phyloP scores from a whole-genome alignment of 2,888 invertebrate species.

The Machimus atricapillus region DNA sequence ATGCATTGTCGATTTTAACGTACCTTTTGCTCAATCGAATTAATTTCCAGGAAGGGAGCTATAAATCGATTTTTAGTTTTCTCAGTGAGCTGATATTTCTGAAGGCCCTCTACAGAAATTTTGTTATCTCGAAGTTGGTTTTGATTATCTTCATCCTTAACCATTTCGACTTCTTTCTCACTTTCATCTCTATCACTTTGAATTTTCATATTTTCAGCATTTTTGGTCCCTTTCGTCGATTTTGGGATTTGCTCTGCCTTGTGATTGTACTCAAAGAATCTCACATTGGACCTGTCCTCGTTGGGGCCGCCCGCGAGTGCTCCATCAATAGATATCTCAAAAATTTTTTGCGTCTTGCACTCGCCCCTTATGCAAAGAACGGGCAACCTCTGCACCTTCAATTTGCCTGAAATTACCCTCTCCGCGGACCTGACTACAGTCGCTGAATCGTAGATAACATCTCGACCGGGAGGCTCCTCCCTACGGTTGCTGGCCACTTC shows the following conservation, averaged over 20 bases:
- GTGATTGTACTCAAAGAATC: background rate
- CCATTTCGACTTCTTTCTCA: background rate
- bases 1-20: background rate
- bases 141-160: background rate
- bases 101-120: background rate
- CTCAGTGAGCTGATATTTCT: background rate
- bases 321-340: conserved; percentile 8
- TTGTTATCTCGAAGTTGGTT: background rate
- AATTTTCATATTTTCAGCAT: background rate
- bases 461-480: background rate
- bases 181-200: background rate
- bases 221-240: background rate
- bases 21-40: background rate
- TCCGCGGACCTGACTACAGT: background rate
- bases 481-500: too few relatives aligned
- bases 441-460: background rate
- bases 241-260: background rate
- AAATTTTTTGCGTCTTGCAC: background rate
- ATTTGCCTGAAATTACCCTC: background rate
- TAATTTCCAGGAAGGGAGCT: background rate
- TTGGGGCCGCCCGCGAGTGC: background rate
- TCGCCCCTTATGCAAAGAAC: conserved; percentile 5
- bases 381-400: background rate
- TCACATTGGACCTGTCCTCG: background rate
- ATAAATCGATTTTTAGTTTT: background rate